Evolutionary conservation across 2,888 invertebrate genomes (phyloP), one percentile per base, ranked within the genome.

Genomic region (Endotricha flammealis): DNA sequence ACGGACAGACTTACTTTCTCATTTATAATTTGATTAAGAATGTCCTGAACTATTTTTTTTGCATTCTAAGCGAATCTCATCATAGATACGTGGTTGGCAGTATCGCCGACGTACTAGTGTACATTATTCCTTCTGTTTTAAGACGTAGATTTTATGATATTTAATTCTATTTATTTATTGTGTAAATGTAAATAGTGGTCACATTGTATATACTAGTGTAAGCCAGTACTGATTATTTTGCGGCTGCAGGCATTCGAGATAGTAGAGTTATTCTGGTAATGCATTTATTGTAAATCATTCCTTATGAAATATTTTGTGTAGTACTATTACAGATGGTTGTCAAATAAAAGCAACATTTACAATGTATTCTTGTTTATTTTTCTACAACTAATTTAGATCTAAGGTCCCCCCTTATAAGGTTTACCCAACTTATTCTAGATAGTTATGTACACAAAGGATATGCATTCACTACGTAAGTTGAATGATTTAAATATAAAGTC

Each of bases 151-250:
- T 17, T 34, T 27, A 12, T 27, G 6, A 6, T 25, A 64, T 69
- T 69, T 68, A 62, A 64, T 57, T 50, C 67, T 80, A 81, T 80
- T 80, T 82, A 80, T 82, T 80, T 57, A 48, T 54, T 59, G 45
- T 81, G 73, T 79, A 80, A 75, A 75, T 80, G 79, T 53, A 48
- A 48, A 55, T 46, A 53, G 54, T 51, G 50, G 54, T 46, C 44
- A 57, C 46, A 48, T 59, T 81, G 81, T 82, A 80, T 57, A 80
- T 80, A 80, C 64, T 72, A 73, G 54, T 40, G 22, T 65, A 56
- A 57, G 47, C 30, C 33, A 43, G 14, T 38, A 39, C 16, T 6
- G 16, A 20, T 6, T 6, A n/a, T 6, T n/a, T 20, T 20, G 4
- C 20, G 20, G 20, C 20, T 6, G 51, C 42, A 48, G n/a, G 48